phyloP scores from a whole-genome alignment of 2,888 invertebrate genomes.

The Creontiades dilutus region DNA sequence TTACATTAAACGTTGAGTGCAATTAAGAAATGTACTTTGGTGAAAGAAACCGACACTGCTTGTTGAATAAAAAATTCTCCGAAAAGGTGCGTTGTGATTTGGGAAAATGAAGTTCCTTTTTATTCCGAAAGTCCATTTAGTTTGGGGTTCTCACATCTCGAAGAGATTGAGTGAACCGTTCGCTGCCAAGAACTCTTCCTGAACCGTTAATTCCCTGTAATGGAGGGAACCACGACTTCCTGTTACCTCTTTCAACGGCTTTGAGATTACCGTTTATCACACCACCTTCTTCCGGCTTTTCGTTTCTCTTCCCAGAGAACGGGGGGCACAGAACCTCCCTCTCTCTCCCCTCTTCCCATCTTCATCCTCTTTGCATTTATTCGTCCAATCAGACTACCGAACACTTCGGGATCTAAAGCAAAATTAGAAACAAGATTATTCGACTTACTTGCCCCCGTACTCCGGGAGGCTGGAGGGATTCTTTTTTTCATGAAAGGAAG shows the following conservation, averaged over 20 bases:
- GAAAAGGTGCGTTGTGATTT: no score
- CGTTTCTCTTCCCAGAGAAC: neutral
- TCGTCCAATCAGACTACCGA: constrained; percentile 53
- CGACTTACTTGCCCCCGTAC: constrained; percentile 39
- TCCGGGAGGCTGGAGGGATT: no score
- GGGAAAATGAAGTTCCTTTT: no score
- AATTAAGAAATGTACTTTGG: no score
- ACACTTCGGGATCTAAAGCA: constrained; percentile 60
- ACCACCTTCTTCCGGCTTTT: constrained; percentile 7
- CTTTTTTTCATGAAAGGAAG: neutral
- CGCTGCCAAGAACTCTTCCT: neutral
- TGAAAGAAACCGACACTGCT: no score
- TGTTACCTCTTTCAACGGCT: constrained; percentile 53
- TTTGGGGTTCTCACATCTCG: no score
- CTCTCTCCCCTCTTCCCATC: constrained; percentile 1
- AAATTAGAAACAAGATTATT: constrained; percentile 65
- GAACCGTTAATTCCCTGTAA: constrained; percentile 46
- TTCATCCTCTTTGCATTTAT: constrained; percentile 47
- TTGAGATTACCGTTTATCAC: constrained; percentile 64
- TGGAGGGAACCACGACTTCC: neutral
- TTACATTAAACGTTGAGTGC: no score
- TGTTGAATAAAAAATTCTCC: no score
- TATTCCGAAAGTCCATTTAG: neutral
- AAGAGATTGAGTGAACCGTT: no score
- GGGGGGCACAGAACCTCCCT: neutral